phyloP scores from a whole-genome alignment of 2,888 invertebrate species.

The Polymixis flavicincta region DNA sequence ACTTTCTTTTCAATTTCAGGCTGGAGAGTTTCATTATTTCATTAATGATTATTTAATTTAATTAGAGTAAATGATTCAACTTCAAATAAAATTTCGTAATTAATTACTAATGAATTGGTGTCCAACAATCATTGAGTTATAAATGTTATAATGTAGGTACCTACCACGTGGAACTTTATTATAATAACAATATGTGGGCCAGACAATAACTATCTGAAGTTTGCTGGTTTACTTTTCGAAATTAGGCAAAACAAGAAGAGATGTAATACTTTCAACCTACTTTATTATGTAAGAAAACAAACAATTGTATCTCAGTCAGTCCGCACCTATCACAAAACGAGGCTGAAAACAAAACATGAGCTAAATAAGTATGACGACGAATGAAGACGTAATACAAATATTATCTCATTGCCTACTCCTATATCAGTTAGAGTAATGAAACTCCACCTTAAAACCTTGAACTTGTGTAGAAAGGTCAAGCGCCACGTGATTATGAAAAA shows the following conservation, averaged over 20 bases:
- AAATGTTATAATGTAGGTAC: too few relatives aligned
- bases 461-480: constrained; percentile 83
- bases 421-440: constrained; percentile 54
- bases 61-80: not conserved
- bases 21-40: constrained; percentile 19
- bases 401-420: constrained; percentile 44
- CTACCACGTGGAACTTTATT: too few relatives aligned
- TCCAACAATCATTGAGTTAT: not conserved
- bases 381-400: constrained; percentile 42
- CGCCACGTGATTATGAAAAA: constrained; percentile 77
- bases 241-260: constrained; percentile 21
- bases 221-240: constrained; percentile 10
- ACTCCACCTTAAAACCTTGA: constrained; percentile 85
- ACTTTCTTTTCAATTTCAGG: not conserved
- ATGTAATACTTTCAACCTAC: not conserved
- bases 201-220: not conserved
- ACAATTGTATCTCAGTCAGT: constrained; percentile 6
- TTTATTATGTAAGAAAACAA: constrained; percentile 9
- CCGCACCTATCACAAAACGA: constrained; percentile 7
- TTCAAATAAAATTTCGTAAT: not conserved
- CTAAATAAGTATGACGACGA: constrained; percentile 22
- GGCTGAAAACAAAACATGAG: constrained; percentile 26
- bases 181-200: not conserved
- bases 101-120: not conserved
- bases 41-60: constrained; percentile 6